Percentiles rank a stretch among this genome's conserved stretches.
Evolutionary conservation across 2,113 vertebrate species (phyloP).

Genomic region (Acrocephalus kingi): DNA sequence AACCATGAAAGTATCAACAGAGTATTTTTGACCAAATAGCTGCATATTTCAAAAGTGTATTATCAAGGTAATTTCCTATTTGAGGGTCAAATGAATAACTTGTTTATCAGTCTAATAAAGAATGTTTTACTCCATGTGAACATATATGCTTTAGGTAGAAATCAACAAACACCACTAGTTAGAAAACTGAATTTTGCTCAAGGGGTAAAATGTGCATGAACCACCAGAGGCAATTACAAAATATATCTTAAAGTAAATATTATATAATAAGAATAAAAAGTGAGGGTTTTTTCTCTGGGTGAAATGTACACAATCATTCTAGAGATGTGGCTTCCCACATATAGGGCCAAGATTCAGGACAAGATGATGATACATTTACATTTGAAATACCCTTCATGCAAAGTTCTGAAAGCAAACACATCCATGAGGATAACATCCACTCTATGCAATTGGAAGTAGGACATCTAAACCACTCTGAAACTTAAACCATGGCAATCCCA

Average conservation of each 20-base stretch:
- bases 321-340: not conserved
- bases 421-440: not conserved
- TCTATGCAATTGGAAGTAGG: not conserved
- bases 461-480: not conserved
- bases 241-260: not conserved
- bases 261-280: not conserved
- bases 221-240: not conserved
- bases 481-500: not conserved
- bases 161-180: not conserved
- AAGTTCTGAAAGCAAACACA: not conserved
- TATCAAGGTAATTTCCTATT: conserved; percentile 26
- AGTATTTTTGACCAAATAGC: conserved; percentile 57
- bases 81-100: conserved; percentile 61
- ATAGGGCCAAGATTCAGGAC: not conserved
- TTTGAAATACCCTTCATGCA: not conserved
- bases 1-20: conserved; percentile 64
- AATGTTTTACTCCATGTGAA: not conserved
- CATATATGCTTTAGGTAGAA: not conserved
- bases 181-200: not conserved
- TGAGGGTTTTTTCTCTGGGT: not conserved
- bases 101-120: conserved; percentile 39
- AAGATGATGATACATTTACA: not conserved
- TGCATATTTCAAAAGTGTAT: conserved; percentile 66
- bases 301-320: not conserved
- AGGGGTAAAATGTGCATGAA: not conserved